Conservation (phyloP, 2,888 invertebrate genomes). For the Ferrisia virgata region DNA sequence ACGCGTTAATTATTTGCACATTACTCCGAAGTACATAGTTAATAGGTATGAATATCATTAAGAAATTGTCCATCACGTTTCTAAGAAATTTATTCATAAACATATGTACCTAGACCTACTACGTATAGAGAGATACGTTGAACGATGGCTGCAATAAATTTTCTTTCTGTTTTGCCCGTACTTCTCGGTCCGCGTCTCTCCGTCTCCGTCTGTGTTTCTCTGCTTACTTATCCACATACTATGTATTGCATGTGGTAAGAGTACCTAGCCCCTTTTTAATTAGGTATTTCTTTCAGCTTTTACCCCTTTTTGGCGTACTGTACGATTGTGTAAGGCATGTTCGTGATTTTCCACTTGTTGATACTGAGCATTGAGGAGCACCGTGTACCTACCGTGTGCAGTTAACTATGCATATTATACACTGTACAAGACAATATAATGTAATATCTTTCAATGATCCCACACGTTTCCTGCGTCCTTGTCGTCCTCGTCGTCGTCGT, state of each 20-base stretch:
- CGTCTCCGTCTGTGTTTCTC: no score
- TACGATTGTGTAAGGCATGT: background rate
- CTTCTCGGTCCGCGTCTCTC: background rate
- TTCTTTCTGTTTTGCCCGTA: background rate
- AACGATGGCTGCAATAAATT: background rate
- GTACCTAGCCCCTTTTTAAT: background rate
- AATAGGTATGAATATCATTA: constrained; percentile 16
- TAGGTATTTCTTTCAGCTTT: no score
- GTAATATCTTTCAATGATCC: background rate
- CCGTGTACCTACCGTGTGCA: no score
- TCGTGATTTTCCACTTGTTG: background rate
- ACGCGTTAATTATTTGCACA: background rate
- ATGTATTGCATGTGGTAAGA: background rate
- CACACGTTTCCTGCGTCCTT: background rate
- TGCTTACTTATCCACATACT: no score
- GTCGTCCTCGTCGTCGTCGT: no score
- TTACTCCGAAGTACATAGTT: background rate
- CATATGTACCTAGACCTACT: no score
- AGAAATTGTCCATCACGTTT: background rate
- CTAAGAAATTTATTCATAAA: background rate
- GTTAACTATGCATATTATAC: no score
- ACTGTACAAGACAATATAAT: background rate
- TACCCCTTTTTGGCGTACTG: no score
- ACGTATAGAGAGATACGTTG: no score
- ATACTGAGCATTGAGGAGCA: no score